phyloP scores from a whole-genome alignment of 37 sponge, comb jelly and placozoan species.

The Tethya wilhelma region DNA sequence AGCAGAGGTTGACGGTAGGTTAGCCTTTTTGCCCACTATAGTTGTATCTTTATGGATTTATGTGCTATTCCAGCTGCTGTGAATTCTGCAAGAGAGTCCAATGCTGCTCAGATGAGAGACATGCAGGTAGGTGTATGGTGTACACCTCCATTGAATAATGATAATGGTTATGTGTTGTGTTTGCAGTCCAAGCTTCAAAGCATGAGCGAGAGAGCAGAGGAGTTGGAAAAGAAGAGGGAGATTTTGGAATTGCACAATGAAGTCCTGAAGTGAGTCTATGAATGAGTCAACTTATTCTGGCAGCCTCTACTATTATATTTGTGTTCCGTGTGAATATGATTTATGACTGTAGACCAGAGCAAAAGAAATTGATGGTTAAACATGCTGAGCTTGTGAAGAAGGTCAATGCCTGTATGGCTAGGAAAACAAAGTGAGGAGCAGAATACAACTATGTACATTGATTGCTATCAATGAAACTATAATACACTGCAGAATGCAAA shows the following conservation, averaged over 20 bases:
- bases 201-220: slow-evolving; percentile 13
- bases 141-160: not conserved
- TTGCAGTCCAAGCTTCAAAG: slow-evolving; percentile 18
- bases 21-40: not conserved
- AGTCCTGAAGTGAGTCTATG: slow-evolving; percentile 42
- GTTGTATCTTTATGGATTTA: not conserved
- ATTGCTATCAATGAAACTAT: not conserved
- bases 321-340: not conserved
- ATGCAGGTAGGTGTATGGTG: slow-evolving; percentile 36
- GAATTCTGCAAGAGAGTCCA: slow-evolving; percentile 50
- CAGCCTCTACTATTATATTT: not conserved
- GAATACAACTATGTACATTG: not conserved
- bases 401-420: slow-evolving; percentile 39
- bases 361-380: slow-evolving; percentile 8
- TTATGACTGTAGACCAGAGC: slow-evolving; percentile 30
- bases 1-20: slow-evolving; percentile 46
- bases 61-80: slow-evolving; percentile 17
- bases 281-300: not conserved
- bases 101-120: slow-evolving; percentile 28
- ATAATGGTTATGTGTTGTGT: slow-evolving; percentile 8
- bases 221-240: slow-evolving; percentile 21
- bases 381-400: slow-evolving; percentile 49
- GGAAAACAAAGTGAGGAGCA: slow-evolving; percentile 44
- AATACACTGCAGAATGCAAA: slow-evolving; percentile 34
- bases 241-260: slow-evolving; percentile 65